These are phyloP conservation scores for Saturnia japonica DNA, from an alignment of 2,888 invertebrate species.

Conservation along the genomic window DNA sequence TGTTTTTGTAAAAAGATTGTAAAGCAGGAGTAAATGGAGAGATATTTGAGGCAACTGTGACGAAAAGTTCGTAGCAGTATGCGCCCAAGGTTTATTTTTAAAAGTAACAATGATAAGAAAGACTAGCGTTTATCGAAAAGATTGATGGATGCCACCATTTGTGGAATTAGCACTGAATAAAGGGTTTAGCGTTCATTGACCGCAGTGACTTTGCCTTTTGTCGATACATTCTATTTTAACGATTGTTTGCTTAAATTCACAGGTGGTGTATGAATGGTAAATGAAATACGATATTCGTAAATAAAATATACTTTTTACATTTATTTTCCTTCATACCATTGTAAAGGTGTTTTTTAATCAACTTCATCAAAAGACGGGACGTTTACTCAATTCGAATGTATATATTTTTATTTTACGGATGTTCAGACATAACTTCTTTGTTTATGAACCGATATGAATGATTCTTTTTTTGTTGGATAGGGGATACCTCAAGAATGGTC, in stretches of 20 bases:
- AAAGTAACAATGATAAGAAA: slow-evolving; percentile 1
- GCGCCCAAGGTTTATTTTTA: background rate
- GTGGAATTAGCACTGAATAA: background rate
- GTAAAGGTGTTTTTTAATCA: too few relatives aligned
- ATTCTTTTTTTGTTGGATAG: too few relatives aligned
- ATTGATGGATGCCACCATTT: slow-evolving; percentile 4
- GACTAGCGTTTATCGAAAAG: slow-evolving; percentile 1
- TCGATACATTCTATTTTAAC: background rate
- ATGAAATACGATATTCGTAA: background rate
- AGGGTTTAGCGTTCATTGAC: background rate
- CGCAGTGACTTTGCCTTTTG: background rate
- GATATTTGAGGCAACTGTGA: background rate
- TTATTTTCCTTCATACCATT: background rate
- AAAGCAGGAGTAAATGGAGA: background rate
- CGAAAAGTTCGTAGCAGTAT: background rate
- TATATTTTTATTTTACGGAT: too few relatives aligned
- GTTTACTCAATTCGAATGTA: too few relatives aligned
- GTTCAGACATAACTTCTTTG: too few relatives aligned
- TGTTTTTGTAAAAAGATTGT: background rate
- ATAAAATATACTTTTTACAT: background rate
- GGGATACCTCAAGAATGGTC: too few relatives aligned
- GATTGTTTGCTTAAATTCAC: background rate
- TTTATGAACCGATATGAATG: too few relatives aligned
- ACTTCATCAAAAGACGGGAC: too few relatives aligned
- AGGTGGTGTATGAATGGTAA: background rate